Evolutionary conservation across 1,140 invertebrate genomes (phyloP), one percentile per base, ranked within the genome.

Genomic region (Bilobella aurantiaca): DNA sequence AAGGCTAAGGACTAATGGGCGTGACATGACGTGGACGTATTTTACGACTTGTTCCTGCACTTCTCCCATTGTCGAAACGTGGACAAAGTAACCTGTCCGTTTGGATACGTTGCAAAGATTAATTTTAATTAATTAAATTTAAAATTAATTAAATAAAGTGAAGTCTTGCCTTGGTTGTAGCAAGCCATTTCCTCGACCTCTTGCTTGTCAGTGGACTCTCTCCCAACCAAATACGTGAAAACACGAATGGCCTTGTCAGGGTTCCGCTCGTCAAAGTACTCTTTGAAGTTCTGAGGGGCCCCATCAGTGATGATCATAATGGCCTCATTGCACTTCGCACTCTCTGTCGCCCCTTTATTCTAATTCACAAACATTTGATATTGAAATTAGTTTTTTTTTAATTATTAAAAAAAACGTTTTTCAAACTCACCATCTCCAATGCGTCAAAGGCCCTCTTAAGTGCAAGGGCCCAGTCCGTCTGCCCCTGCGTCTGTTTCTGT

Each of bases 291-390:
- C 71, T 93, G 89, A 18, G 96, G 93, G 23, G 96, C 91, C 30
- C 96, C 96, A 80, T 99, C 96, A 14, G 96, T 97, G 68, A 99
- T 88, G 57, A 99, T 78, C 95, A 99, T 98, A 73, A 99, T 98
- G 12, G 94, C 95, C 79, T 96, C 89, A 79, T 98, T 98, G 75
- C 96, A 99, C 8, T 95, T 88, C 66, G 84, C 81, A 5, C 91
- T 91, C 71, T 86, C 82, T 1, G 86, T 84, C 0, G 86, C 87
- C 63, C 86, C 32, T 12, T 62, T 18, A 37, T 62, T 62, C 59
- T 62, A 23, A 28, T 25, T 12, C 58, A n/a, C n/a, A n/a, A n/a
- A n/a, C n/a, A n/a, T n/a, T n/a, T n/a, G n/a, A n/a, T n/a, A n/a
- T n/a, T n/a, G n/a, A n/a, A n/a, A n/a, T n/a, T n/a, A n/a, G n/a